Conservation (phyloP, 2,888 invertebrate species). For the Pristionchus exspectatus region DNA sequence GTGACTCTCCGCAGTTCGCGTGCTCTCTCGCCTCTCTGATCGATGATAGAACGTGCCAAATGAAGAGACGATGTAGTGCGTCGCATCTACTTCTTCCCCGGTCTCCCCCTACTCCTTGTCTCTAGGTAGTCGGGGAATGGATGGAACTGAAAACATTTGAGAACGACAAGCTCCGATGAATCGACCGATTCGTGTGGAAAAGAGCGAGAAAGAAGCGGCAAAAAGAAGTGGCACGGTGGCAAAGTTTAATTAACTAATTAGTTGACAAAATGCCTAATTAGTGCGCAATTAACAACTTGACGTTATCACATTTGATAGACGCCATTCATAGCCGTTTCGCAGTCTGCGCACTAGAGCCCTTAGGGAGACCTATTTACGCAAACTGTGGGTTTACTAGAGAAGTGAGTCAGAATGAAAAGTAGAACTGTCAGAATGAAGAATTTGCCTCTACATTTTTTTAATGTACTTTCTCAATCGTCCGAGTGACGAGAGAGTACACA, state of each 20-base stretch:
- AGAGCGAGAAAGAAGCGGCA: not conserved
- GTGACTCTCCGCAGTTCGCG: not conserved
- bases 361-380: too few relatives aligned
- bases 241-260: conserved; percentile 8
- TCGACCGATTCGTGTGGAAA: conserved; percentile 4
- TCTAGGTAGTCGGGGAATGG: not conserved
- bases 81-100: too few relatives aligned
- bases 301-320: not conserved
- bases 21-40: not conserved
- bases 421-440: not conserved
- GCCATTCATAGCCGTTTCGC: too few relatives aligned
- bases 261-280: not conserved
- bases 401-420: not conserved
- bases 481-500: not conserved
- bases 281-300: not conserved
- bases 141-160: not conserved
- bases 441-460: not conserved
- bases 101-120: too few relatives aligned
- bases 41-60: too few relatives aligned
- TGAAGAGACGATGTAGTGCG: too few relatives aligned
- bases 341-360: too few relatives aligned
- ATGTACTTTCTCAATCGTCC: not conserved
- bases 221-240: not conserved
- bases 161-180: not conserved
- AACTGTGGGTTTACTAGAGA: not conserved